Evolutionary conservation across 2,113 vertebrate genomes (phyloP).

Genomic region (Prochilodus magdalenae): DNA sequence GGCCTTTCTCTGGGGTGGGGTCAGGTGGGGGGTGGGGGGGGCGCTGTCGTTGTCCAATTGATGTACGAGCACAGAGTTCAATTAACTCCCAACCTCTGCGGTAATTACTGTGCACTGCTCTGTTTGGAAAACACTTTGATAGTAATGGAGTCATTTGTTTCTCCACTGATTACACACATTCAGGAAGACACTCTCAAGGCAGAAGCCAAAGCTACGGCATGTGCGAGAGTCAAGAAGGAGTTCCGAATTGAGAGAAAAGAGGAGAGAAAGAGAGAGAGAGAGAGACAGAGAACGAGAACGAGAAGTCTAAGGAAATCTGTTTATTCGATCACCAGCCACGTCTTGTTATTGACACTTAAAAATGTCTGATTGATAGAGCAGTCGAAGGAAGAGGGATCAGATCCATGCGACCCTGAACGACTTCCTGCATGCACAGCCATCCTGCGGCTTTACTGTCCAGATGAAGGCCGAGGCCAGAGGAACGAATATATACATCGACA

Average conservation of each 20-base stretch:
- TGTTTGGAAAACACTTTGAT: slow-evolving; percentile 24
- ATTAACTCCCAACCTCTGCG: slow-evolving; percentile 26
- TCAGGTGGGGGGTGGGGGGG: background rate
- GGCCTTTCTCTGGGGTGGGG: background rate
- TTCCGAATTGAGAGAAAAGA: no score
- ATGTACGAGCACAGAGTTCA: background rate
- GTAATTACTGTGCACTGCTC: slow-evolving; percentile 21
- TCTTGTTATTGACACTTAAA: slow-evolving; percentile 28
- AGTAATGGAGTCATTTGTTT: background rate
- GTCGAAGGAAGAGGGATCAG: background rate
- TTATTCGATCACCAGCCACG: slow-evolving; percentile 23
- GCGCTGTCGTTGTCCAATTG: slow-evolving; percentile 7
- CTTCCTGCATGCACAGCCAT: slow-evolving; percentile 29
- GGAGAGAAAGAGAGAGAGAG: background rate
- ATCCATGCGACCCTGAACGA: slow-evolving; percentile 11
- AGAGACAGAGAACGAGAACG: background rate
- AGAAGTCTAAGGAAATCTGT: slow-evolving; percentile 11
- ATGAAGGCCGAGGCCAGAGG: background rate
- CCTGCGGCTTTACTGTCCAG: slow-evolving; percentile 21
- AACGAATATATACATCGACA: slow-evolving; percentile 14
- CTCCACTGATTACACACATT: background rate
- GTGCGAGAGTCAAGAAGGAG: background rate
- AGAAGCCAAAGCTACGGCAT: background rate
- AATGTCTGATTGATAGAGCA: slow-evolving; percentile 39
- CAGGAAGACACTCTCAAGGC: background rate